Base-by-base conservation (phyloP, 2,888 invertebrate species). In the Hirudinaria manillensis region DNA sequence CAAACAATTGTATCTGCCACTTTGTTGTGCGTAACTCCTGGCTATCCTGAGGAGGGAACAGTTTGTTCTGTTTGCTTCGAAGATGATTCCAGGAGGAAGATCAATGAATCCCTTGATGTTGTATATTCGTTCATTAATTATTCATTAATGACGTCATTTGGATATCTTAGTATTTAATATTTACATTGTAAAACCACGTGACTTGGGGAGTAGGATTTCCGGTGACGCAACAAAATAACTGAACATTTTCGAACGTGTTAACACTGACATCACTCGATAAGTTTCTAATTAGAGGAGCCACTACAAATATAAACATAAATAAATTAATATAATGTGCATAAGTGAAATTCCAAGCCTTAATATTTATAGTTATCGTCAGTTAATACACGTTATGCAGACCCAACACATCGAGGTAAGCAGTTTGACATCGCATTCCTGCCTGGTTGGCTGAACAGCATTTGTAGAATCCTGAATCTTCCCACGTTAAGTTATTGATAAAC, bases 171-270 rank as follows among this genome's bases (percentile, higher is more conserved):
- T 56, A 56, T 27, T 27, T 56, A 27, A 27, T 32, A 77, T 81
- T 80, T 78, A 82, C 83, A 80, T 83, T 83, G 75, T 80, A 82
- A 24, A 79, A 75, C 83, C 83, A 83, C 7, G 76, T 74, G 19
- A 82, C 75, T 0, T 66, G 73, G 29, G 83, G 82, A 24, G 61
- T 70, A 0, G 83, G 83, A 73, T 80, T 79, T 66, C 82, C 83
- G 51, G 77, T 76, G 3, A 80, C 80, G n/a, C 79, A 72, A 78
- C 83, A 83, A n/a, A 75, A 75, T 16, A 77, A 36, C 3, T 56
- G 53, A 19, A 77, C 55, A 27, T 72, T 27, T 61, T 78, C 72
- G 1, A 70, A 65, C 36, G 53, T 61, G 51, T 53, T 61, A 29
- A 77, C 55, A 6, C 45, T 72, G 24, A 21, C n/a, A 55, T 76